Evolutionary conservation across 2,797 vertebrate species (phyloP), one percentile per base, ranked within the genome.

Genomic region (Lindbergichthys nudifrons): DNA sequence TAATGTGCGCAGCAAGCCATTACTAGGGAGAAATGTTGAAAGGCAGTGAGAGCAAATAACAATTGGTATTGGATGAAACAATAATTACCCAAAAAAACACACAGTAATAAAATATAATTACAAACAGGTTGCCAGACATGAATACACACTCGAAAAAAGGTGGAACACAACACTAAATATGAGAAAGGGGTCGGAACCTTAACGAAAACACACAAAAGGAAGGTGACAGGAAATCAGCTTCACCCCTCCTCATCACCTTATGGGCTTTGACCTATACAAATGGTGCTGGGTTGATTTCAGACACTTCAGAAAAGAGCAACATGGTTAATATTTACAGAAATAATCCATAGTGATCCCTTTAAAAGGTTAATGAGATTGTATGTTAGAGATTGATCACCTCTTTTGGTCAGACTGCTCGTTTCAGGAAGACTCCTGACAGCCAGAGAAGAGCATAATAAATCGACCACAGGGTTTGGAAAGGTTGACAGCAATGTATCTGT

Each of bases 361-460:
- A 42, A 46, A 23, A 39, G 39, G 36, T 52, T 80, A 54, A 60
- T 63, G 56, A 36, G 30, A 36, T 56, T 23, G 21, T 19, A 60
- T 50, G 46, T 79, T 42, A 18, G 21, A 63, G 26, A 36, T 75
- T 69, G 70, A 84, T 82, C 43, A 21, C 10, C 19, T 70, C 11
- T 53, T 43, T 56, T 57, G 26, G 54, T 56, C 62, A 52, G 69
- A 54, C 68, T 23, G 53, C 46, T 70, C 19, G 60, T 61, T 63
- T 67, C 63, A 61, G 42, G 19, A 48, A 76, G 42, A 66, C 61
- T 50, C 52, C 56, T 30, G 70, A 72, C 72, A 75, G 74, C 52
- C 42, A 5, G 68, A 78, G 36, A 83, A n/a, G 48, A 72, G 57
- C 18, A n/a, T 21, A 66, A 88, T 59, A 50, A 75, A 88, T 86